Conservation (phyloP, 2,797 vertebrate species). For the Ara ararauna region DNA sequence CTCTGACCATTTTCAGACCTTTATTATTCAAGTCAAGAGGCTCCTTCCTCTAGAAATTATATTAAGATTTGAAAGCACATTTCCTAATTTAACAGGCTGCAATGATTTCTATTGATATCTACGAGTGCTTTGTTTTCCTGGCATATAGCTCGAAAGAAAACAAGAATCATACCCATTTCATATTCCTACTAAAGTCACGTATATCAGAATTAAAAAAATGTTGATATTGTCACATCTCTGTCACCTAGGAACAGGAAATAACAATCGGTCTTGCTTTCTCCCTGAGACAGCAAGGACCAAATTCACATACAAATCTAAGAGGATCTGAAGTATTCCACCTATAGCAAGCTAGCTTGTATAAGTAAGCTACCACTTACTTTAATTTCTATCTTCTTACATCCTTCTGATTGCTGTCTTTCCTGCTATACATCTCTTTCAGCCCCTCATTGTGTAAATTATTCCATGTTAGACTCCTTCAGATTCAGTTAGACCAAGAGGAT, state of each 20-base stretch:
- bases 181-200: background rate
- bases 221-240: background rate
- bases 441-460: background rate
- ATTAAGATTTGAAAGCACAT: conserved; percentile 50
- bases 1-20: conserved; percentile 69
- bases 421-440: background rate
- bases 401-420: background rate
- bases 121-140: background rate
- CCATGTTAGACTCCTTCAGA: background rate
- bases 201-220: background rate
- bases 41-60: conserved; percentile 41
- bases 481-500: conserved; percentile 12
- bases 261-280: background rate
- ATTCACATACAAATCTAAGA: background rate
- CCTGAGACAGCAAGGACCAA: background rate
- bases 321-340: background rate
- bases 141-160: background rate
- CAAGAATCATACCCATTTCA: background rate
- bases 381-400: background rate
- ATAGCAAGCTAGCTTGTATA: background rate
- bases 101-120: conserved; percentile 7
- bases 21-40: conserved; percentile 58
- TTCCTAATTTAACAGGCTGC: conserved; percentile 44
- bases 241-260: background rate
- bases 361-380: background rate